A percentile compares a stretch with the other conserved stretches of the same genome.
phyloP scores from a whole-genome alignment of 2,888 invertebrate genomes.

The Himalopsyche japonica region DNA sequence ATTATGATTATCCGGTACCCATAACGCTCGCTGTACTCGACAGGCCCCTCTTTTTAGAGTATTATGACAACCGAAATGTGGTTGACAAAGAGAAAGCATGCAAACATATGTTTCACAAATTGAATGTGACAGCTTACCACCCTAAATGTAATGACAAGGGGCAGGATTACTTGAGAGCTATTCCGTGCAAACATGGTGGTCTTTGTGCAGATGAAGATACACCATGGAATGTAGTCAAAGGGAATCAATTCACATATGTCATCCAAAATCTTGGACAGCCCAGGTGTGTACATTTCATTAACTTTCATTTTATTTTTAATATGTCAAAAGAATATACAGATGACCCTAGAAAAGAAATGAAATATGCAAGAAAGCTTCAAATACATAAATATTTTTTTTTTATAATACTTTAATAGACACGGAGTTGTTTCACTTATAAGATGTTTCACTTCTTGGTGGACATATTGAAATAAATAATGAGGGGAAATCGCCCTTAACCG shows the following conservation, averaged over 20 bases:
- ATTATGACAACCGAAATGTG: slow-evolving; percentile 76
- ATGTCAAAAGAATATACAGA: too few relatives aligned
- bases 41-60: slow-evolving; percentile 84
- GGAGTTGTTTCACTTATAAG: too few relatives aligned
- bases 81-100: slow-evolving; percentile 75
- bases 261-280: slow-evolving; percentile 89
- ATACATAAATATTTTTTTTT: too few relatives aligned
- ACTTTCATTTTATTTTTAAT: too few relatives aligned
- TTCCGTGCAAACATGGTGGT: slow-evolving; percentile 78
- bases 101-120: slow-evolving; percentile 81
- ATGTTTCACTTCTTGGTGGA: too few relatives aligned
- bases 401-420: too few relatives aligned
- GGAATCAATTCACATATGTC: slow-evolving; percentile 92
- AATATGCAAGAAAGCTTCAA: too few relatives aligned
- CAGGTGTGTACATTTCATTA: slow-evolving; percentile 62
- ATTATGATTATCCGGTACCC: slow-evolving; percentile 65
- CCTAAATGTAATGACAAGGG: slow-evolving; percentile 78
- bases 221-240: slow-evolving; percentile 80
- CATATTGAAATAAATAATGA: too few relatives aligned
- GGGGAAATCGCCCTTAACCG: too few relatives aligned
- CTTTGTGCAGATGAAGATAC: slow-evolving; percentile 88
- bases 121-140: slow-evolving; percentile 84
- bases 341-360: too few relatives aligned
- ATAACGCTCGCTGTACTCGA: slow-evolving; percentile 90
- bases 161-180: slow-evolving; percentile 75